phyloP scores from a whole-genome alignment of 2,797 vertebrate genomes.

The Bufotes viridis region DNA sequence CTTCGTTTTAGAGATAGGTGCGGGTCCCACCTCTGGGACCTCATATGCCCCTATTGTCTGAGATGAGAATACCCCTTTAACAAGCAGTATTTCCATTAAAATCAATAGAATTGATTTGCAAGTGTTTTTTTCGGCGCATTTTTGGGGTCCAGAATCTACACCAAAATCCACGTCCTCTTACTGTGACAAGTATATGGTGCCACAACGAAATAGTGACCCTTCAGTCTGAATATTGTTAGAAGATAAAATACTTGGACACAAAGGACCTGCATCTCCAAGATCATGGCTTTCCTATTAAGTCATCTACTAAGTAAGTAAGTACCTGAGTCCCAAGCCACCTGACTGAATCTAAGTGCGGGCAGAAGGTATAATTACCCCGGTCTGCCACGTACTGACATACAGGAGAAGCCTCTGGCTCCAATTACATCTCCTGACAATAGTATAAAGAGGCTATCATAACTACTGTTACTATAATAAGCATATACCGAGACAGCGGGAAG shows the following conservation, averaged over 20 bases:
- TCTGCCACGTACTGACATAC: conserved; percentile 3
- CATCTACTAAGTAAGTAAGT: conserved; percentile 17
- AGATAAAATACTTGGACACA: neutral
- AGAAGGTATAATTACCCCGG: conserved; percentile 27
- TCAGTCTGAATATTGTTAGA: neutral
- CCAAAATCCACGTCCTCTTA: neutral
- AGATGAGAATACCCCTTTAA: too few species aligned
- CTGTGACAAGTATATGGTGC: neutral
- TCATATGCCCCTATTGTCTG: too few species aligned
- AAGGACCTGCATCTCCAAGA: neutral
- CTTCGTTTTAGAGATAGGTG: too few species aligned
- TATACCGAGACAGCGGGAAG: neutral
- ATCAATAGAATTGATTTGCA: too few species aligned
- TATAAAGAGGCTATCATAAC: neutral
- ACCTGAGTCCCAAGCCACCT: conserved; percentile 17
- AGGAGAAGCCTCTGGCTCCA: neutral
- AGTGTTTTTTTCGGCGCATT: too few species aligned
- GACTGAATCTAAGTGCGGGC: conserved; percentile 37
- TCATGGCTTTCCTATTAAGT: neutral
- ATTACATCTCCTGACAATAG: neutral
- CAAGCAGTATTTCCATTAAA: too few species aligned
- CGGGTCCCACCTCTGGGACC: too few species aligned
- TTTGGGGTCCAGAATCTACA: too few species aligned
- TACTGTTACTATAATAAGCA: neutral
- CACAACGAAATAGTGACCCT: neutral